Conservation (phyloP, 2,888 invertebrate species). For the Drosophila prostipennis region DNA sequence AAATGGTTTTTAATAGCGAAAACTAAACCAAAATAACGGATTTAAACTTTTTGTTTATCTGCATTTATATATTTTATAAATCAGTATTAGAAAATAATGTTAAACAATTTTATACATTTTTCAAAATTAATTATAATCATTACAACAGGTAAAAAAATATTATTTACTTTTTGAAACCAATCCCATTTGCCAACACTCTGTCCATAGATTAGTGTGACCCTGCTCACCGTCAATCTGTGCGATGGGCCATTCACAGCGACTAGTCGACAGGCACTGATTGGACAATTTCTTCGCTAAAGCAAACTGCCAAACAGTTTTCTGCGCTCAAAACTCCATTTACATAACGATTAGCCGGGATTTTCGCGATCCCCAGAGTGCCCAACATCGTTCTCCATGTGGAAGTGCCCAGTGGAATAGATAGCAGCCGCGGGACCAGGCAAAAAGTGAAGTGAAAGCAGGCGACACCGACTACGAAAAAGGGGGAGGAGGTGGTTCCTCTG, state of each 20-base stretch:
- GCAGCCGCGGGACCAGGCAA: background rate
- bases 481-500: conserved; percentile 41
- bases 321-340: conserved; percentile 28
- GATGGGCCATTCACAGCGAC: conserved; percentile 42
- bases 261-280: conserved; percentile 56
- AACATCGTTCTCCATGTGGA: conserved; percentile 1
- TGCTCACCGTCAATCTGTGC: background rate
- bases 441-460: conserved; percentile 40
- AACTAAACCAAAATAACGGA: too few relatives aligned
- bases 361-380: background rate
- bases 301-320: conserved; percentile 34
- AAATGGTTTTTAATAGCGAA: too few relatives aligned
- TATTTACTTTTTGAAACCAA: too few relatives aligned
- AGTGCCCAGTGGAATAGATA: background rate
- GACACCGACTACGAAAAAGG: conserved; percentile 46
- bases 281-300: conserved; percentile 53
- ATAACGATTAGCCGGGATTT: conserved; percentile 16
- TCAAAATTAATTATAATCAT: too few relatives aligned
- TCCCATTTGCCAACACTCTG: background rate
- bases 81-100: too few relatives aligned
- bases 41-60: too few relatives aligned
- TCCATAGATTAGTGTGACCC: conserved; percentile 4
- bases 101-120: too few relatives aligned
- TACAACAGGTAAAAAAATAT: too few relatives aligned
- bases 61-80: too few relatives aligned